A percentile compares a stretch with the other conserved stretches of the same genome.
These are phyloP conservation scores for Myripristis murdjan DNA, from an alignment of 2,797 vertebrate species.

Conservation along the genomic window DNA sequence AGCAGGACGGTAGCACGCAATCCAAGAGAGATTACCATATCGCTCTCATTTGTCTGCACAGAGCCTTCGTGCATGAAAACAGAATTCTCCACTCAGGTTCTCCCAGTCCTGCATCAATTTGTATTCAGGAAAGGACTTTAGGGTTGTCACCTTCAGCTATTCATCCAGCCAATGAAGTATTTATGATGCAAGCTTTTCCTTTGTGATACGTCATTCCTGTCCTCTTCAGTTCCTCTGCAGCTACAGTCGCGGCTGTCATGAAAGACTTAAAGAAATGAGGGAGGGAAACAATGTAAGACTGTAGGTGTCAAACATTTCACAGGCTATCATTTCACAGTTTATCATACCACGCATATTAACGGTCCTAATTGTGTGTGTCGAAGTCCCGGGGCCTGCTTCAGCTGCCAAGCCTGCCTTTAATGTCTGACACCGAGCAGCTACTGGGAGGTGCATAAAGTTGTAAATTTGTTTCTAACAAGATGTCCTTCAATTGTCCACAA, in stretches of 20 bases:
- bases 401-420: conserved; percentile 1
- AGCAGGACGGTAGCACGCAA: conserved; percentile 58
- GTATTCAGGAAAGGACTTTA: conserved; percentile 68
- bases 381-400: neutral
- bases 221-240: conserved; percentile 40
- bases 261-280: conserved; percentile 57
- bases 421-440: conserved; percentile 36
- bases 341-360: conserved; percentile 51
- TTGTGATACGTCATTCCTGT: conserved; percentile 66
- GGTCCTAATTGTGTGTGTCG: neutral
- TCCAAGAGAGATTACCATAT: conserved; percentile 73
- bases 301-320: conserved; percentile 50
- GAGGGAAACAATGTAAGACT: conserved; percentile 45
- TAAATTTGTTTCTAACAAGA: conserved; percentile 48
- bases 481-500: conserved; percentile 47
- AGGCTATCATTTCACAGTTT: conserved; percentile 50
- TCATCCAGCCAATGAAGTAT: conserved; percentile 77
- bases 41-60: conserved; percentile 68
- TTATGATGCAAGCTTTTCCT: conserved; percentile 74
- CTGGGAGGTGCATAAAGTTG: conserved; percentile 28
- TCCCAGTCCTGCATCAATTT: conserved; percentile 64
- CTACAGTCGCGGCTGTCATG: conserved; percentile 34
- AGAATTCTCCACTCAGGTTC: conserved; percentile 73
- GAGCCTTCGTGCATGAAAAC: conserved; percentile 78
- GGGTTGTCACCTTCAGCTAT: conserved; percentile 72